A percentile compares a stretch with the other conserved stretches of the same genome.
Evolutionary conservation across 2,888 invertebrate genomes (phyloP).

Genomic region (Glyphotaelius pellucidus): DNA sequence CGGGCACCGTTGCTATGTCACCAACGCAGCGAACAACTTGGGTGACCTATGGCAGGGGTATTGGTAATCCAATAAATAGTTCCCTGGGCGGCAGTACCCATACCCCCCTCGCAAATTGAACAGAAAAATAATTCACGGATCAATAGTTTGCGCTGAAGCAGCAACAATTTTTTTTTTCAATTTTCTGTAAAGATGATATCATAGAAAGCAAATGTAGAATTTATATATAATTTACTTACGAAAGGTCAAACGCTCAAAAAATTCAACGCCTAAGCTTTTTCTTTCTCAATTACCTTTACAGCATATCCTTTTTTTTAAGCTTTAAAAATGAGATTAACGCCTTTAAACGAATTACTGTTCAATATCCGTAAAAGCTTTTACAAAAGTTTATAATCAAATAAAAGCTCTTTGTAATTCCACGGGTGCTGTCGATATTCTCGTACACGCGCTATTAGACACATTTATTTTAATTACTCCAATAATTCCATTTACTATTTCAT

Average conservation of each 20-base stretch:
- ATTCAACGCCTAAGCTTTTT: not conserved
- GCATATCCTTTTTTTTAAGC: not conserved
- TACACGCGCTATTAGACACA: not conserved
- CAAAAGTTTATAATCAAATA: not conserved
- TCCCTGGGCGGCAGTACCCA: too few species aligned
- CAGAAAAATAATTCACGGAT: too few species aligned
- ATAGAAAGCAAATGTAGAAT: not conserved
- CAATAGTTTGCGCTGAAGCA: too few species aligned
- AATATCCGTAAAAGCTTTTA: not conserved
- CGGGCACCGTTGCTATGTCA: too few species aligned
- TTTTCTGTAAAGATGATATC: not conserved
- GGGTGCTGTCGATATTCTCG: not conserved
- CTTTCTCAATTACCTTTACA: not conserved
- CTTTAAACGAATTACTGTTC: not conserved
- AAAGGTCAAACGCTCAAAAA: not conserved
- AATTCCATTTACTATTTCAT: not conserved
- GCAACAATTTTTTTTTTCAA: too few species aligned
- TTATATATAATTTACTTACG: not conserved
- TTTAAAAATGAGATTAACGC: not conserved
- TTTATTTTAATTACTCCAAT: not conserved
- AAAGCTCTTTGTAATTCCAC: not conserved
- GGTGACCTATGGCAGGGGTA: too few species aligned
- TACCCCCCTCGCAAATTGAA: too few species aligned
- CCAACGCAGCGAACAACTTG: too few species aligned
- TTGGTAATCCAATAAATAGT: too few species aligned